A percentile compares a stretch with the other conserved stretches of the same genome.
Conservation (phyloP, 2,888 invertebrate species). For the Steinernema scapterisci region DNA sequence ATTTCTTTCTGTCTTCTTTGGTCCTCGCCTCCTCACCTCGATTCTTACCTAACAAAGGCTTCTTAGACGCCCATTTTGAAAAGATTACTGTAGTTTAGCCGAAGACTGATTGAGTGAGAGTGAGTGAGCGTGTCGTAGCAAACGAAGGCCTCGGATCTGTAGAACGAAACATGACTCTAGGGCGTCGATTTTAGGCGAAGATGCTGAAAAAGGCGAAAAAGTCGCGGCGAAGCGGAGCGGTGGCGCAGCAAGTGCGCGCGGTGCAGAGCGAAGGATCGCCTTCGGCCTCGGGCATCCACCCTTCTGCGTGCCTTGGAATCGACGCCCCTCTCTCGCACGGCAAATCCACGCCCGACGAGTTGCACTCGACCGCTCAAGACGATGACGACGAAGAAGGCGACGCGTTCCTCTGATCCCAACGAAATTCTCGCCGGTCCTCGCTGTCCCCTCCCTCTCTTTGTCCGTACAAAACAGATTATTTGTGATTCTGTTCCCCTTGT, state of each 20-base stretch:
- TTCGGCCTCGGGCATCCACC: constrained; percentile 41
- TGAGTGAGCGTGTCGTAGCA: constrained; percentile 25
- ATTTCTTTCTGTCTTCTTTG: constrained; percentile 22
- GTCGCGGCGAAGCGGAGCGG: constrained; percentile 52
- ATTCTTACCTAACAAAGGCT: neutral
- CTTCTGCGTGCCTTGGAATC: constrained; percentile 42
- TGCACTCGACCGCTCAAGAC: constrained; percentile 43
- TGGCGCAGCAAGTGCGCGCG: constrained; percentile 48
- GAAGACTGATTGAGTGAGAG: neutral
- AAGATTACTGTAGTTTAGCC: neutral
- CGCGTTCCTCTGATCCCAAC: constrained; percentile 53
- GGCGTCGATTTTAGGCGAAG: constrained; percentile 79
- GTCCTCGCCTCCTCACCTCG: constrained; percentile 14
- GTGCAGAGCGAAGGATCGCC: constrained; percentile 56
- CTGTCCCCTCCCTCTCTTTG: constrained; percentile 1
- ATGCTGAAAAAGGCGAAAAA: constrained; percentile 98
- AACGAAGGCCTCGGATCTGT: neutral
- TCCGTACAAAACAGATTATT: constrained; percentile 31
- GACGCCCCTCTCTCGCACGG: constrained; percentile 52
- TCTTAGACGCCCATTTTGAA: constrained; percentile 2
- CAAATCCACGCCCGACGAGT: constrained; percentile 61
- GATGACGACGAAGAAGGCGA: constrained; percentile 61
- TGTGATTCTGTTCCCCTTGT: constrained; percentile 35
- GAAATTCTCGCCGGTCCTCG: neutral
- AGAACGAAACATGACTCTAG: neutral